Conservation (phyloP, 1,140 invertebrate species). For the Ceratitis capitata region DNA sequence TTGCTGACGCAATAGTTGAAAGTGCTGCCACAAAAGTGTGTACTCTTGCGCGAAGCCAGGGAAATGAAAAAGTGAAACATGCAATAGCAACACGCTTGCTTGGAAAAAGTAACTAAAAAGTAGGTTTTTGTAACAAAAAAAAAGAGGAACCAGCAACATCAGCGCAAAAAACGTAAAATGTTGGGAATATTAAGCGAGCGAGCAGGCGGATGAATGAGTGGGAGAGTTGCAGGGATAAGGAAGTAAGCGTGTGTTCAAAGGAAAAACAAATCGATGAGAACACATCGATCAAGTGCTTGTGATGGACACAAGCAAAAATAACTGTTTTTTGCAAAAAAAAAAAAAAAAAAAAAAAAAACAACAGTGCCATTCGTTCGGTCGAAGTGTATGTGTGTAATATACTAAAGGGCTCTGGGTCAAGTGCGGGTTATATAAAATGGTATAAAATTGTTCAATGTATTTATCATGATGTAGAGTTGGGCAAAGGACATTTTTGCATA, state of each 20-base stretch:
- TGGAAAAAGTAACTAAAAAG: neutral
- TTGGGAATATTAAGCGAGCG: neutral
- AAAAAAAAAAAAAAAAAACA: no score
- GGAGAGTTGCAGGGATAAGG: neutral
- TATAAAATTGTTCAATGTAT: neutral
- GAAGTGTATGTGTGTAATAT: neutral
- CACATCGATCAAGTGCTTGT: slow-evolving; percentile 10
- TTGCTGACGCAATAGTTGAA: neutral
- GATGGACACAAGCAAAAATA: neutral
- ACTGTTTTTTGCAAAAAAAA: no score
- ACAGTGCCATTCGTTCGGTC: neutral
- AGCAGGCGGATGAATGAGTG: neutral
- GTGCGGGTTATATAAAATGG: neutral
- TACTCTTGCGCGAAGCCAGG: neutral
- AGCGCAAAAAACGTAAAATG: neutral
- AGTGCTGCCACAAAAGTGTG: slow-evolving; percentile 10
- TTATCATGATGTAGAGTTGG: neutral
- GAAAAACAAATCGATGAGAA: slow-evolving; percentile 15
- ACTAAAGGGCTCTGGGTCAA: neutral
- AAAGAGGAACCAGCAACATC: neutral
- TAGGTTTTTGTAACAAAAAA: neutral
- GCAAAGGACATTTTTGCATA: no score
- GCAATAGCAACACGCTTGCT: neutral
- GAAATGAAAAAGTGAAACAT: slow-evolving; percentile 29
- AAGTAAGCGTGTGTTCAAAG: neutral